Evolutionary conservation across 2,888 invertebrate genomes (phyloP), one percentile per base, ranked within the genome.

Genomic region (Melikaiella ostensackeni): DNA sequence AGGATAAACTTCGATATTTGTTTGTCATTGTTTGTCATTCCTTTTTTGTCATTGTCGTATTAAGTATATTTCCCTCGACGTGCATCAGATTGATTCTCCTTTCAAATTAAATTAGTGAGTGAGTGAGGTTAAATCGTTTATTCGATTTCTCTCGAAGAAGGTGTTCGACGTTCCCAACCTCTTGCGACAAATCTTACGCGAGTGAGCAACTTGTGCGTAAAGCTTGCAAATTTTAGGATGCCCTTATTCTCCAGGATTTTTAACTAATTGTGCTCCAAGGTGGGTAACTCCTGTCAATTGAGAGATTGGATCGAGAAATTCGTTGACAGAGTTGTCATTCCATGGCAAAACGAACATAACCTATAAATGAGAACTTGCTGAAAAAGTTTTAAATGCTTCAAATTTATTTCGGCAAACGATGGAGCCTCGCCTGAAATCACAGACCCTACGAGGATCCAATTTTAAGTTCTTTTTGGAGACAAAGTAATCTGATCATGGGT

Each of bases 11-110:
- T 70, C 16, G 50, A 70, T 70, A 55, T 33, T 70, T 70, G 66
- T 70, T 70, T 70, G 66, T 70, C 50, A 50, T 70, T 70, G 70
- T 70, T 70, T 70, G 70, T 70, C 70, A 70, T 70, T 70, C 46
- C 46, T 70, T 70, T 70, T 50, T 50, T 50, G 50, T 70, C 50
- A 50, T 70, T 85, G 84, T 85, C 75, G 86, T 84, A 82, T 63
- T 75, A 59, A 80, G 74, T 74, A 82, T 79, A 79, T 80, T 78
- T 77, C 50, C 27, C 55, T 75, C 35, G 24, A 33, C 16, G 75
- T 50, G 78, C 16, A 50, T 78, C 77, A 62, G 64, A 80, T 78
- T 63, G 16, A 78, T 78, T 78, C 74, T 75, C 75, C 76, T 77
- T 77, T 16, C 3, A 59, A 77, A 75, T 77, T 74, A 46, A 73